A percentile compares a stretch with the other conserved stretches of the same genome.
These are phyloP conservation scores for Melanostoma scalare DNA, from an alignment of 2,888 invertebrate species.

Conservation along the genomic window DNA sequence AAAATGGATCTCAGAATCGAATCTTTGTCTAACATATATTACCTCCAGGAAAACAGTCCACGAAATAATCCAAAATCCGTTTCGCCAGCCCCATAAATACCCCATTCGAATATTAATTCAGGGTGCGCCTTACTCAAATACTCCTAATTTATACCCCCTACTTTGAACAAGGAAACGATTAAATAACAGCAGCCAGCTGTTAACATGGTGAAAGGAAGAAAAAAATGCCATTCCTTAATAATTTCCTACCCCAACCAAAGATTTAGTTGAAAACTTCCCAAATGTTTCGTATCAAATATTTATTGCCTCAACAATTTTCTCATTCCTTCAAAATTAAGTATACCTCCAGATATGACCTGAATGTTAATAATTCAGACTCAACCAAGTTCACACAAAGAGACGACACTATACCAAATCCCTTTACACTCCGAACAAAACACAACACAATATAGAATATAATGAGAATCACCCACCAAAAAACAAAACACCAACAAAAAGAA, in stretches of 20 bases:
- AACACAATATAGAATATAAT: neutral
- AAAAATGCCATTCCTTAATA: conserved; percentile 5
- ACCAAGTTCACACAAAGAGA: conserved; percentile 7
- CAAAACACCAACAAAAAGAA: conserved; percentile 8
- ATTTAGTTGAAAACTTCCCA: conserved; percentile 38
- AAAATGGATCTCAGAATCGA: no score
- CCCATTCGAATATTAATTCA: conserved; percentile 21
- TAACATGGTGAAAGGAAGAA: conserved; percentile 13
- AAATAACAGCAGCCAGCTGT: conserved; percentile 33
- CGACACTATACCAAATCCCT: conserved; percentile 17
- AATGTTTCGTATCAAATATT: conserved; percentile 44
- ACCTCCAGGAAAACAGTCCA: neutral
- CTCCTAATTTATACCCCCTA: neutral
- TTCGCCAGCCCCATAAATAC: conserved; percentile 25
- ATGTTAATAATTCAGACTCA: conserved; percentile 43
- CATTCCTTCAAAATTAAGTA: conserved; percentile 15
- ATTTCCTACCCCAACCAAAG: conserved; percentile 1
- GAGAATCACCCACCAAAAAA: neutral
- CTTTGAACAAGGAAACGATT: conserved; percentile 17
- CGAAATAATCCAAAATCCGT: conserved; percentile 14
- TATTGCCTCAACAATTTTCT: conserved; percentile 8
- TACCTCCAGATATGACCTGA: conserved; percentile 37
- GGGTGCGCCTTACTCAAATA: conserved; percentile 8
- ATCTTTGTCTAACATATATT: no score
- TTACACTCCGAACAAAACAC: neutral